Base-by-base conservation (phyloP, 2,888 invertebrate species). In the Drosophila flavopinicola region DNA sequence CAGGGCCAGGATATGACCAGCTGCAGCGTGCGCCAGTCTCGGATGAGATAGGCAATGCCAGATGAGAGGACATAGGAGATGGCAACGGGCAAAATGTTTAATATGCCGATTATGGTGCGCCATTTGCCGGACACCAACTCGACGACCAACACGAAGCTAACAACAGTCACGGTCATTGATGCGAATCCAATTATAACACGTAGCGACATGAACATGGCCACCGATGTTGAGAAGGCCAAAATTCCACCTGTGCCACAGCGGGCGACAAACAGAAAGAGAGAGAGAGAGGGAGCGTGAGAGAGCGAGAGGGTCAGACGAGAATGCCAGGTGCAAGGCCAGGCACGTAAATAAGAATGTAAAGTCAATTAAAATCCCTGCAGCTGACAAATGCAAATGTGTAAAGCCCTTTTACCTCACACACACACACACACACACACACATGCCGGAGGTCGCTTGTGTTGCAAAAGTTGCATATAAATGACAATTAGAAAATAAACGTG, bases 81-180 rank as follows among this genome's bases (percentile, higher is more conserved):
- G 25, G 94, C 93, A 6, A 94, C 93, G 11, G 94, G 94, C 77
- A 94, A 92, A 64, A 94, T 91, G 86, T 93, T 94, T 27, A 93
- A 92, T 42, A 94, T 93, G 3, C 94, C 94, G 63, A 94, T 92
- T 61, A 94, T 92, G 35, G 93, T 94, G 65, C 94, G 91, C 93
- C 94, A 94, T 82, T 93, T 92, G 33, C 94, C 94, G 61, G 94
- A 94, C 15, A 94, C 93, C 63, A 94, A 88, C 90, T 94, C 94
- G 78, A 94, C 93, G 49, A 93, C 93, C 38, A 94, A 90, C 25
- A 94, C 94, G 89, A 94, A 94, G 58, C 94, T 93, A 47, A 96
- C 96, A 72, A 96, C 94, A 66, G 90, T 88, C 71, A 91, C 90
- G 58, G 94, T 93, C 85, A 94, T 93, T 59, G 93, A 93, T 71